Evolutionary conservation across 1,140 invertebrate genomes (phyloP).

Genomic region (Procambarus virginalis): DNA sequence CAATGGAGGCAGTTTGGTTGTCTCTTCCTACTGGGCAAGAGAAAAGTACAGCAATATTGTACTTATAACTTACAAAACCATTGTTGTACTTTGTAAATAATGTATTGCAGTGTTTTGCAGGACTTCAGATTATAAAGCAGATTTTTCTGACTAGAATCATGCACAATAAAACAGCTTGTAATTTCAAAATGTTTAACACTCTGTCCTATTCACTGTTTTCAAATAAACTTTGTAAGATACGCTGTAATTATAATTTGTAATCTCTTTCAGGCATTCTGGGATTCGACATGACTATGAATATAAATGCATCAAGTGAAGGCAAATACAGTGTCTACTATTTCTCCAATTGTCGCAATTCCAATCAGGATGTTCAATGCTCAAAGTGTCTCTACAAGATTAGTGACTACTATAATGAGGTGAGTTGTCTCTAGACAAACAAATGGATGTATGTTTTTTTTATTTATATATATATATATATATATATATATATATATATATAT

Average conservation of each 20-base stretch:
- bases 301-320: slow-evolving; percentile 57
- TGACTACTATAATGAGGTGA: slow-evolving; percentile 57
- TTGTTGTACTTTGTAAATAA: too few species aligned
- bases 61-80: too few species aligned
- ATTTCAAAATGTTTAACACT: neutral
- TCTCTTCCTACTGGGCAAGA: too few species aligned
- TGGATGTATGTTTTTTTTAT: too few species aligned
- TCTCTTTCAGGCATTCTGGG: slow-evolving; percentile 43
- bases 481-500: too few species aligned
- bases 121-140: too few species aligned
- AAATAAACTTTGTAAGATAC: neutral
- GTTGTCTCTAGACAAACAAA: neutral
- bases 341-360: slow-evolving; percentile 22
- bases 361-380: slow-evolving; percentile 2
- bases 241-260: neutral
- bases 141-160: too few species aligned
- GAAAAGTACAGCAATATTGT: too few species aligned
- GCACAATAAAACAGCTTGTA: too few species aligned
- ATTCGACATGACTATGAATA: slow-evolving; percentile 48
- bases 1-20: too few species aligned
- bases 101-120: too few species aligned
- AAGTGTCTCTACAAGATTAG: slow-evolving; percentile 43
- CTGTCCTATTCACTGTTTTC: neutral
- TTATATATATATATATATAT: too few species aligned
- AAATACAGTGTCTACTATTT: slow-evolving; percentile 54